Base-by-base conservation (phyloP, 1,140 invertebrate genomes). In the Macrocentrus cingulum region DNA sequence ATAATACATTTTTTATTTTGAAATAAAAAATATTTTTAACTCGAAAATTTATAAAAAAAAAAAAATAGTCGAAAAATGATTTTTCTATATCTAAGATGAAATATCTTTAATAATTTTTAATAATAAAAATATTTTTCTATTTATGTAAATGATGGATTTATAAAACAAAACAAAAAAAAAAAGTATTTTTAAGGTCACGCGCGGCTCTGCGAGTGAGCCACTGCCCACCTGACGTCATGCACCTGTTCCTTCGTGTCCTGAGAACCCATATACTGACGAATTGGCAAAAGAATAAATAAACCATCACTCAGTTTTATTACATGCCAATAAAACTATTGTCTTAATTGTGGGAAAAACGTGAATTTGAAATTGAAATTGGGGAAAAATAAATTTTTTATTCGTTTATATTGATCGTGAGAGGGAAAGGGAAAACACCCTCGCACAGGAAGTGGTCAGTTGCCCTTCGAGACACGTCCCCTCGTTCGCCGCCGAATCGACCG, bases 181-280 rank as follows among this genome's bases (percentile, higher is more conserved):
- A 52, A 41, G n/a, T 9, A 49, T n/a, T 13, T 25, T 25, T 29
- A 25, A 23, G 60, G 22, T 51, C 48, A 36, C 53, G 19, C 65
- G 65, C 67, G 72, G 70, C 72, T 74, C 73, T 75, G 70, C n/a
- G n/a, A 73, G 67, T 54, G 22, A 34, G 32, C 67, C 67, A 69
- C 75, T 77, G 71, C 71, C 76, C 77, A 79, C 77, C 76, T 79
- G 76, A 79, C 76, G 74, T 78, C 74, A 77, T 67, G 71, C 76
- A 78, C 76, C 77, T 79, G 76, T 77, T 76, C 69, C n/a, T 11
- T 52, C 48, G 11, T 32, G 61, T 68, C 68, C 59, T 65, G 68
- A 71, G 65, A 72, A 67, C 61, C 61, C 59, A 63, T 61, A n/a
- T n/a, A 59, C 65, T 60, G 51, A 54, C 63, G 65, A 67, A 7